Percentiles rank a stretch among this genome's conserved stretches.
Evolutionary conservation across 2,888 invertebrate species (phyloP).

Genomic region (Eupsilia transversa): DNA sequence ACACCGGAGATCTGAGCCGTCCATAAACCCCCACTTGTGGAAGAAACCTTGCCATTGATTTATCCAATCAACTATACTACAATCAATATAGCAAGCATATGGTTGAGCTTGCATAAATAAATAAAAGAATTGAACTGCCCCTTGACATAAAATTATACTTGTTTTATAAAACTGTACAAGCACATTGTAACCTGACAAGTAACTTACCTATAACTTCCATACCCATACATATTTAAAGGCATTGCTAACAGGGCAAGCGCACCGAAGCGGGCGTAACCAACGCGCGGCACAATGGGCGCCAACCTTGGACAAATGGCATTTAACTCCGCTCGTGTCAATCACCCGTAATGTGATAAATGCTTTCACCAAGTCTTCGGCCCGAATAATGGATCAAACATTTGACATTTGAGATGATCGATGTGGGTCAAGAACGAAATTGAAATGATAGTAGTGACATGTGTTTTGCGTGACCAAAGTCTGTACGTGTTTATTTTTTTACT

Average conservation of each 20-base stretch:
- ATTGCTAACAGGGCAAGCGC: slow-evolving; percentile 58
- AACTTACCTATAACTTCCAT: slow-evolving; percentile 24
- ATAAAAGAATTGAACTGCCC: not conserved
- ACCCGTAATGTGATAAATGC: slow-evolving; percentile 76
- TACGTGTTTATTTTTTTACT: not conserved
- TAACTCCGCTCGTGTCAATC: slow-evolving; percentile 82
- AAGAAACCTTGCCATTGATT: no score
- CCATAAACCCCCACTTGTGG: no score
- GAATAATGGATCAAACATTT: slow-evolving; percentile 77
- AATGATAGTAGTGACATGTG: slow-evolving; percentile 49
- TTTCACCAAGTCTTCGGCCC: slow-evolving; percentile 76
- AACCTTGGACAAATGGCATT: slow-evolving; percentile 86
- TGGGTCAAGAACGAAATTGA: slow-evolving; percentile 82
- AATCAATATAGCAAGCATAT: not conserved
- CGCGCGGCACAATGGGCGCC: slow-evolving; percentile 73
- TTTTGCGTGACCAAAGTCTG: slow-evolving; percentile 35
- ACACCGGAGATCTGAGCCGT: no score
- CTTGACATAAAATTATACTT: slow-evolving; percentile 9
- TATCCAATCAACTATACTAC: no score
- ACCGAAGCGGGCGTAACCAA: slow-evolving; percentile 58
- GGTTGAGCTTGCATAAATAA: not conserved
- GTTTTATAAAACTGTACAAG: not conserved
- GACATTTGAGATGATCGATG: slow-evolving; percentile 81
- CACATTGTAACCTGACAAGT: slow-evolving; percentile 9
- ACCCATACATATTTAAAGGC: slow-evolving; percentile 36